Conservation (phyloP, 2,113 vertebrate genomes). For the Ammodytes dubius region DNA sequence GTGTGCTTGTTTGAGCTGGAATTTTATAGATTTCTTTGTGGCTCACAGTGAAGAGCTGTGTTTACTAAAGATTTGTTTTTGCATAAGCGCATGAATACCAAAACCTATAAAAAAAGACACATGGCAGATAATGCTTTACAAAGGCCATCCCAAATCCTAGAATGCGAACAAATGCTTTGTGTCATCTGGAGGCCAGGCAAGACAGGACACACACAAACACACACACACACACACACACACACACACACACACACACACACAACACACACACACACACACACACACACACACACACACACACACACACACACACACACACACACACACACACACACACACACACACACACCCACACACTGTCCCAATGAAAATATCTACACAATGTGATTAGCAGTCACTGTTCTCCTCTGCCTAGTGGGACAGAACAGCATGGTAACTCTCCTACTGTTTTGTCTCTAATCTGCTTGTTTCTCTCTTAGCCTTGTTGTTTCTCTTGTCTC, state of each 20-base stretch:
- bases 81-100: background rate
- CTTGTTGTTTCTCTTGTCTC: slow-evolving; percentile 29
- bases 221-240: no score
- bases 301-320: no score
- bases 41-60: background rate
- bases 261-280: no score
- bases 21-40: background rate
- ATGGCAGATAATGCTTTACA: slow-evolving; percentile 3
- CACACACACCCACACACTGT: background rate
- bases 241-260: no score
- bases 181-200: slow-evolving; percentile 43
- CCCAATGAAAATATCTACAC: slow-evolving; percentile 16
- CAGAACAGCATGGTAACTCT: slow-evolving; percentile 28
- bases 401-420: slow-evolving; percentile 49
- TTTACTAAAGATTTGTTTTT: background rate
- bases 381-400: slow-evolving; percentile 55
- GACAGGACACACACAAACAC: background rate
- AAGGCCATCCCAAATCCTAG: slow-evolving; percentile 15
- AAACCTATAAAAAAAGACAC: slow-evolving; percentile 1
- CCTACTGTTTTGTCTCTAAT: slow-evolving; percentile 59
- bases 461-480: slow-evolving; percentile 55
- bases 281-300: no score
- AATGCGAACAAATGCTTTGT: slow-evolving; percentile 43
- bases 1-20: background rate
- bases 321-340: slow-evolving; percentile 2